Conservation (phyloP, 2,797 vertebrate species). For the Crocidura indochinensis region DNA sequence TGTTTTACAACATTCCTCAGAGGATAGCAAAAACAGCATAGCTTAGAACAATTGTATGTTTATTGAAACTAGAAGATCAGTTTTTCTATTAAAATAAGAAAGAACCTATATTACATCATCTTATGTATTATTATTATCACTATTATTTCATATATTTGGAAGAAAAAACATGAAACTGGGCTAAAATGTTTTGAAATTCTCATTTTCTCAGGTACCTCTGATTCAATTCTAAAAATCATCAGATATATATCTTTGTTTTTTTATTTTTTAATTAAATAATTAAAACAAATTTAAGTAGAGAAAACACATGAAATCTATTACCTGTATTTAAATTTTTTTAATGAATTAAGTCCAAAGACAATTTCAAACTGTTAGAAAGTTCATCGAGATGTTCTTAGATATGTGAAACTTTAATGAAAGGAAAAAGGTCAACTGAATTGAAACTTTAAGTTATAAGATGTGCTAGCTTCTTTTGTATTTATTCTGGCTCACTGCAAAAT, state of each 20-base stretch:
- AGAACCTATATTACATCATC: not conserved
- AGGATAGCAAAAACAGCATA: not conserved
- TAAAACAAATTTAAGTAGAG: conserved; percentile 3
- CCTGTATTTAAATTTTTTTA: conserved; percentile 44
- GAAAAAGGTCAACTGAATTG: too few species aligned
- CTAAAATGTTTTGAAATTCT: conserved; percentile 18
- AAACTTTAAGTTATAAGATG: too few species aligned
- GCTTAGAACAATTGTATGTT: not conserved
- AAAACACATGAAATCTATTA: not conserved
- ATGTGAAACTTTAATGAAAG: too few species aligned
- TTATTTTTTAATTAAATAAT: not conserved
- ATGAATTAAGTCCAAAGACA: conserved; percentile 17
- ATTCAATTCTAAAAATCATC: not conserved
- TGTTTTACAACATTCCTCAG: conserved; percentile 29
- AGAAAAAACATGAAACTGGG: conserved; percentile 21
- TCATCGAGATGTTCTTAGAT: too few species aligned
- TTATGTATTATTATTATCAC: conserved; percentile 1
- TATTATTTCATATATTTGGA: conserved; percentile 24
- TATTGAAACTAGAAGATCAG: not conserved
- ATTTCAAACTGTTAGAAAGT: not conserved
- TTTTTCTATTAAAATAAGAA: not conserved
- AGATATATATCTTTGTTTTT: not conserved
- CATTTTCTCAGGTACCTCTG: not conserved
- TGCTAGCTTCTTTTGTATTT: too few species aligned
- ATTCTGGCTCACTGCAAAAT: too few species aligned